Evolutionary conservation across 2,888 invertebrate genomes (phyloP), one percentile per base, ranked within the genome.

Genomic region (Pterostichus niger): DNA sequence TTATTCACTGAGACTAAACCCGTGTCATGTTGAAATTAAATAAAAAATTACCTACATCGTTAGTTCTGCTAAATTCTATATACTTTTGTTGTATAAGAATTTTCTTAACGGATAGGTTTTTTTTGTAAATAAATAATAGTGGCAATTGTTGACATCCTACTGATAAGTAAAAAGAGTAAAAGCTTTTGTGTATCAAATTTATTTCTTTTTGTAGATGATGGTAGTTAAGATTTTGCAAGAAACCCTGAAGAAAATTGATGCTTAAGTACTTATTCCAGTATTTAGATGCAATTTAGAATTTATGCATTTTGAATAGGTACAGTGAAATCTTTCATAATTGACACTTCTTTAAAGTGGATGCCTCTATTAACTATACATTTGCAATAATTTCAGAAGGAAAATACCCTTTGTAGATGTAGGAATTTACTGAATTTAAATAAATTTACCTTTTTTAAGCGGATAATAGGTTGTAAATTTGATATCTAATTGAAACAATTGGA

Each of bases 41-140:
- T 46, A 73, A 73, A 73, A 73, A 73, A 10, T 73, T 73, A 46
- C 73, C 49, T 73, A 73, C 73, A 73, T 73, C 49, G 46, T 73
- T 73, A 49, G 73, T 49, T 46, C 73, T 73, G 73, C 31, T 49
- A 40, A 59, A 68, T 68, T 68, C 13, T 68, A 40, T 68, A 40
- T 35, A 40, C 40, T 33, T 13, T 68, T 35, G 64, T 68, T 68
- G 64, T 40, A 40, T 68, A 68, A 68, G 35, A 68, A 15, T 35
- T 68, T 68, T 73, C 49, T 73, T 46, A 49, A 17, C 10, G 17
- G 46, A 17, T 13, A 13, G 35, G 33, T 68, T 68, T 68, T 24
- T 59, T 68, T 24, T 59, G 1, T 59, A 24, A 59, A 59, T 59
- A 59, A 59, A 59, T 59, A 59, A 59, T 59, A 59, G 11, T 31